Percentiles rank a stretch among this genome's conserved stretches.
These are phyloP conservation scores for Argyresthia goedartella DNA, from an alignment of 2,888 invertebrate species.

Conservation along the genomic window DNA sequence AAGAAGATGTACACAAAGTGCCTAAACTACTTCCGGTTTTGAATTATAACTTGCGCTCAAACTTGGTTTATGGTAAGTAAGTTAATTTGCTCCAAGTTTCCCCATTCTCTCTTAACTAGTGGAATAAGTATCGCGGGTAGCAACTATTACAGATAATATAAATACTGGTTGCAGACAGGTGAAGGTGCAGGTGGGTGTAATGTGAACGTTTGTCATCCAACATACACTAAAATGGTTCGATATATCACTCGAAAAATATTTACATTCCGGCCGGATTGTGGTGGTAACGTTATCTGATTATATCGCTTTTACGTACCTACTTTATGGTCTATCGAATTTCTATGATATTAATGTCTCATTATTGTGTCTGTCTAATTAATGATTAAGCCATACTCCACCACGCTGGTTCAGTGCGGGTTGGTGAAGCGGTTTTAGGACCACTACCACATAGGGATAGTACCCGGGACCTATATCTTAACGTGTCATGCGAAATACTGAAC, in stretches of 20 bases:
- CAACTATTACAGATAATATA: constrained; percentile 11
- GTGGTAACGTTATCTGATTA: no score
- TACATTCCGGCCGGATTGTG: background rate
- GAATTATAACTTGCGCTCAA: background rate
- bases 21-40: background rate
- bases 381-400: no score
- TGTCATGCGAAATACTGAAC: no score
- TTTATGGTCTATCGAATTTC: no score
- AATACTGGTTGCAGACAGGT: constrained; percentile 33
- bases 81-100: background rate
- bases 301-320: no score
- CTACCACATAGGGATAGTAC: no score
- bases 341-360: no score
- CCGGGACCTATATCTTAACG: no score
- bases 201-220: constrained; percentile 54
- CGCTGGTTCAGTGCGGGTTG: no score
- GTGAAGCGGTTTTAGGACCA: no score
- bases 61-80: background rate
- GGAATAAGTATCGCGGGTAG: constrained; percentile 1
- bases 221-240: constrained; percentile 44
- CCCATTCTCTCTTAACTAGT: constrained; percentile 4
- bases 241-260: constrained; percentile 49
- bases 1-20: no score
- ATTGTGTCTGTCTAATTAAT: no score
- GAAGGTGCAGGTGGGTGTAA: constrained; percentile 53